phyloP scores from a whole-genome alignment of 2,797 vertebrate species.

The Oophaga sylvatica region DNA sequence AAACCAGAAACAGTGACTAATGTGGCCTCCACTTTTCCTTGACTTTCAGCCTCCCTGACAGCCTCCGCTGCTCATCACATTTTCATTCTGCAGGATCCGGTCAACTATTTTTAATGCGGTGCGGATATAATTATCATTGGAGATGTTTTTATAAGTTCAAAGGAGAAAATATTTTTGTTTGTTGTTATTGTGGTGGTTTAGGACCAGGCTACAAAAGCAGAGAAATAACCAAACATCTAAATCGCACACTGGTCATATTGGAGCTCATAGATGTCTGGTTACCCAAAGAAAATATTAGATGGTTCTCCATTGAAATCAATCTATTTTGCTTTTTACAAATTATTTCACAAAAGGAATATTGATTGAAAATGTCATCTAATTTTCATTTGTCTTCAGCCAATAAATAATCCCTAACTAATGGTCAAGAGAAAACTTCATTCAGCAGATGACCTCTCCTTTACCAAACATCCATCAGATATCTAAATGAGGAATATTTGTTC shows the following conservation, averaged over 20 bases:
- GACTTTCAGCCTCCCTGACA: neutral
- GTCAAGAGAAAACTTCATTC: neutral
- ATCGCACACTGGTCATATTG: neutral
- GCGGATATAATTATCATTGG: neutral
- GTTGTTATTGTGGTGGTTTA: neutral
- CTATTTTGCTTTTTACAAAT: neutral
- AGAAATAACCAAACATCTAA: neutral
- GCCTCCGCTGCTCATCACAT: neutral
- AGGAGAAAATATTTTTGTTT: neutral
- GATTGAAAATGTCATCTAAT: neutral
- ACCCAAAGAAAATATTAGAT: neutral
- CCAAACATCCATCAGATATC: too few species aligned
- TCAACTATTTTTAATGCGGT: neutral
- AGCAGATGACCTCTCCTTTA: neutral
- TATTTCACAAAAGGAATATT: neutral
- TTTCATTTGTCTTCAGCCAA: neutral
- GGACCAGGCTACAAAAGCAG: neutral
- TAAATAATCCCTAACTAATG: neutral
- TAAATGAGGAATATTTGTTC: too few species aligned
- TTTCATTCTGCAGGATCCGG: neutral
- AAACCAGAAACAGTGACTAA: conserved; percentile 8
- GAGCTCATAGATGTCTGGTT: neutral
- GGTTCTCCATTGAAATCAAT: neutral
- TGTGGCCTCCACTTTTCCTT: conserved; percentile 7
- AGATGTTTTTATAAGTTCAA: neutral